Conservation (phyloP, 2,888 invertebrate genomes). For the Epinotia ramella region DNA sequence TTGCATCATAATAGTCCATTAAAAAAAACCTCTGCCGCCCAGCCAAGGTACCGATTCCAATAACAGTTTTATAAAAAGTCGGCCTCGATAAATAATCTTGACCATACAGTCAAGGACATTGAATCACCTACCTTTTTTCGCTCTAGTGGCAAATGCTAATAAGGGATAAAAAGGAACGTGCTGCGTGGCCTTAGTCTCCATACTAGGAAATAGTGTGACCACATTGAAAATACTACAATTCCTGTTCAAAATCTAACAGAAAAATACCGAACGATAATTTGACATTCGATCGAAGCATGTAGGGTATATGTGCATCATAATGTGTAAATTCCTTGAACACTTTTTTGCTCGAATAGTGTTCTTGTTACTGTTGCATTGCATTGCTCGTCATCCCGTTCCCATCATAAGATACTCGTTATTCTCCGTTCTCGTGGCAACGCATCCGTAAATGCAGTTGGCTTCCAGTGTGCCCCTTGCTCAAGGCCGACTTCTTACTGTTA, state of each 20-base stretch:
- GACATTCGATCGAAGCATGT: neutral
- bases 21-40: too few relatives aligned
- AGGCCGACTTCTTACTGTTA: constrained; percentile 31
- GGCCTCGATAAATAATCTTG: too few relatives aligned
- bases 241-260: neutral
- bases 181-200: too few relatives aligned
- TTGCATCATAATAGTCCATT: too few relatives aligned
- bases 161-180: too few relatives aligned
- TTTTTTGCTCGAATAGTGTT: constrained; percentile 2
- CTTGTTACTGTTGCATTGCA: neutral
- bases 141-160: too few relatives aligned
- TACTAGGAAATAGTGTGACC: neutral
- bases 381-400: constrained; percentile 23
- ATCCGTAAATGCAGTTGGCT: constrained; percentile 26
- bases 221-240: too few relatives aligned
- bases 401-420: constrained; percentile 23
- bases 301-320: neutral
- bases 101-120: too few relatives aligned
- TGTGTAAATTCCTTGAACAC: constrained; percentile 8
- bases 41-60: too few relatives aligned
- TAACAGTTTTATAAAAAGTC: too few relatives aligned
- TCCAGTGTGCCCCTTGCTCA: constrained; percentile 24
- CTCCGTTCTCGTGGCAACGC: constrained; percentile 12
- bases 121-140: too few relatives aligned
- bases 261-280: neutral